These are phyloP conservation scores for Psittacula derbiana DNA, from an alignment of 2,797 vertebrate genomes.

Conservation along the genomic window DNA sequence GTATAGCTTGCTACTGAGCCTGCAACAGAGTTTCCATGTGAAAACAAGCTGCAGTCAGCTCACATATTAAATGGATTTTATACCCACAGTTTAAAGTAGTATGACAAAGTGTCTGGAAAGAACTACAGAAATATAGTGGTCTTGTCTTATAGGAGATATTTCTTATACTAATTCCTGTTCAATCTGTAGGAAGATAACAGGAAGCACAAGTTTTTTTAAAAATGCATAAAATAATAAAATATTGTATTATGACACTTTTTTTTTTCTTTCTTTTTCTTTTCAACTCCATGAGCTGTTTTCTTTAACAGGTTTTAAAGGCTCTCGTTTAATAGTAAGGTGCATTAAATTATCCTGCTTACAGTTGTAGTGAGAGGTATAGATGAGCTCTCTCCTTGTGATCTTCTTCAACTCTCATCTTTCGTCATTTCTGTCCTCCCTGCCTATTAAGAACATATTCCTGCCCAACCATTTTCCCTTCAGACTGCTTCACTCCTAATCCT, in stretches of 20 bases:
- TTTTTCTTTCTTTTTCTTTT: fast-evolving
- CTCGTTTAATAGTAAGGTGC: neutral
- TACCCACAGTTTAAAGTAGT: neutral
- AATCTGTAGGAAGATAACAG: neutral
- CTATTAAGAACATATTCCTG: neutral
- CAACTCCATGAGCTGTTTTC: neutral
- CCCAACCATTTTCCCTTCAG: neutral
- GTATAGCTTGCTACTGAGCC: neutral
- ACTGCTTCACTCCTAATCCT: neutral
- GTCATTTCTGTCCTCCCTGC: neutral
- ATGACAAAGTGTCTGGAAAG: neutral
- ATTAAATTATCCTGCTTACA: neutral
- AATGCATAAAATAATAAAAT: neutral
- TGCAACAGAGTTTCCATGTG: neutral
- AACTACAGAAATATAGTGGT: neutral
- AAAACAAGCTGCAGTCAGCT: neutral
- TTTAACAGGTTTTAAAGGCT: neutral
- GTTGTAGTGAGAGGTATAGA: neutral
- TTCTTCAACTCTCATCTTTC: neutral
- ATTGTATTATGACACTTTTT: neutral
- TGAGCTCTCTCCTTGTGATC: neutral
- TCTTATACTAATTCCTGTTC: neutral
- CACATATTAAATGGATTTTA: neutral
- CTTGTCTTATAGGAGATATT: neutral
- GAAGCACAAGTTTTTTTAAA: neutral